Evolutionary conservation across 2,797 vertebrate species (phyloP).

Genomic region (Catharus ustulatus): DNA sequence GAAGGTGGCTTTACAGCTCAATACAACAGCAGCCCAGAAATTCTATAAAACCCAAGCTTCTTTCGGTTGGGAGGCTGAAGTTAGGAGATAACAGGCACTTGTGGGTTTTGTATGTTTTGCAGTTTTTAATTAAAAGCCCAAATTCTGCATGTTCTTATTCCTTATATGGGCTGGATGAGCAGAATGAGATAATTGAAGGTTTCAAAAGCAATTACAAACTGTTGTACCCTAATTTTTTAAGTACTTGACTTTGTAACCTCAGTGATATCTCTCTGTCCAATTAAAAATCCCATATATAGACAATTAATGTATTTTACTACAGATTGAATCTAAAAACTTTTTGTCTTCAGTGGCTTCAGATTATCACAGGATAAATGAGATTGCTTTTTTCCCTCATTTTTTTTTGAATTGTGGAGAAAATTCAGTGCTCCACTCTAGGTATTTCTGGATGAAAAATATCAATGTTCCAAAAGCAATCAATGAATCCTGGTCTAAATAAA

Average conservation of each 20-base stretch:
- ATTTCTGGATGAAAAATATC: background rate
- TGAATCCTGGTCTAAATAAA: background rate
- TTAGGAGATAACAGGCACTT: background rate
- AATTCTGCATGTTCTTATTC: background rate
- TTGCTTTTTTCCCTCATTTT: background rate
- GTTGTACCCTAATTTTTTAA: constrained; percentile 11
- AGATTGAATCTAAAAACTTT: background rate
- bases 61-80: background rate
- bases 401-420: background rate
- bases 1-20: background rate
- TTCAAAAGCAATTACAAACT: constrained; percentile 40
- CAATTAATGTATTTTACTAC: background rate
- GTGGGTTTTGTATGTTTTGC: background rate
- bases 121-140: constrained; percentile 24
- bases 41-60: background rate
- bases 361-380: background rate
- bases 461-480: background rate
- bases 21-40: background rate
- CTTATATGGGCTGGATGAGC: background rate
- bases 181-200: constrained; percentile 12
- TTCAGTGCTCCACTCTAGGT: background rate
- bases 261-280: background rate
- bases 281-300: constrained; percentile 9
- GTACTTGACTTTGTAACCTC: constrained; percentile 6
- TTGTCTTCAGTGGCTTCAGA: background rate